These are phyloP conservation scores for Netelia fuscicornis DNA, from an alignment of 2,888 invertebrate species.

Conservation along the genomic window DNA sequence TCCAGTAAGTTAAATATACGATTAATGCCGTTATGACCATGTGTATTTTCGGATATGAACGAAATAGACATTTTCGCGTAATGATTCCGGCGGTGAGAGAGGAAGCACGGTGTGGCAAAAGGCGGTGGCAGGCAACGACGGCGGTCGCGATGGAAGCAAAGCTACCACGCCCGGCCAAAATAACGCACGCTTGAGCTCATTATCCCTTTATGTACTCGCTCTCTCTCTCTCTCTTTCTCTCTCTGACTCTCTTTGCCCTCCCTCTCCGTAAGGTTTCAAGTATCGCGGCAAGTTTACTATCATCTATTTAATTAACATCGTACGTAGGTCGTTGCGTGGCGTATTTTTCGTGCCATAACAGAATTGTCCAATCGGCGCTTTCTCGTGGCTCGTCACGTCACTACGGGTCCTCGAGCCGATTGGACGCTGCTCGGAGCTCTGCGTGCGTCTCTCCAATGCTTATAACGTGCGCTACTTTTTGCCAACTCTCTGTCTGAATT, in stretches of 20 bases:
- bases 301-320: conserved; percentile 82
- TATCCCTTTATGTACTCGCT: conserved; percentile 3
- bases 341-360: conserved; percentile 84
- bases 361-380: conserved; percentile 81
- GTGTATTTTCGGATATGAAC: neutral
- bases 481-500: neutral
- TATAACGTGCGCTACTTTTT: conserved; percentile 7
- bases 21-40: neutral
- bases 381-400: conserved; percentile 81
- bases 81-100: conserved; percentile 32
- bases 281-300: conserved; percentile 67
- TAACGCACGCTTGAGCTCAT: conserved; percentile 36
- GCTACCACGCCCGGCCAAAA: conserved; percentile 68
- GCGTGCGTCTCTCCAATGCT: conserved; percentile 54
- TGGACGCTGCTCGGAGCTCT: conserved; percentile 70
- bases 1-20: conserved; percentile 19
- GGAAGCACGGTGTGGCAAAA: conserved; percentile 38
- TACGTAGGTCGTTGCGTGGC: conserved; percentile 83
- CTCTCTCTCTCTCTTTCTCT: neutral
- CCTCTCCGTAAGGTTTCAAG: neutral
- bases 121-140: conserved; percentile 58
- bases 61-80: conserved; percentile 62
- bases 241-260: conserved; percentile 18
- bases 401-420: conserved; percentile 70
- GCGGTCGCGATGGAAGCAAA: conserved; percentile 30